Evolutionary conservation across 2,797 vertebrate genomes (phyloP), one percentile per base, ranked within the genome.

Genomic region (Phalanger gymnotis): DNA sequence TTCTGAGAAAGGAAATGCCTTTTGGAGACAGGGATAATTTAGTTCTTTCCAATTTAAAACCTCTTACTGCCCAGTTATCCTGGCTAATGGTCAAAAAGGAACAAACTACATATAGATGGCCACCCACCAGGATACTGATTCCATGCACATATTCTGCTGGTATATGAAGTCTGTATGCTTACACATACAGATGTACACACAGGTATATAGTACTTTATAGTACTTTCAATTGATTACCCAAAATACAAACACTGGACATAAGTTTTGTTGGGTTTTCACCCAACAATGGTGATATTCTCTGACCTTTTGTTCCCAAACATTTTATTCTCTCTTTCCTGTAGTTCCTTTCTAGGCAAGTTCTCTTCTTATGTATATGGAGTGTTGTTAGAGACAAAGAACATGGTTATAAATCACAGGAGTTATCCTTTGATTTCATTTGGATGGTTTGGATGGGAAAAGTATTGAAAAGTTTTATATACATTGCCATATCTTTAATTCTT

Each of bases 1-100:
- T 96, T 95, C 16, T 54, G 58, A 95, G 97, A 92, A 94, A 91
- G 73, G 56, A 97, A 96, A 96, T 96, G 95, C 30, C 73, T 93
- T 93, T 56, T 94, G 92, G 96, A 97, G 95, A 92, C 90, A 93
- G 55, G 40, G 54, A n/a, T 95, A 66, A 95, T 93, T 57, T 25
- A 96, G 90, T 40, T 30, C 61, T 81, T 58, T 92, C 53, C 58
- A 95, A 93, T 53, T 92, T 91, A 51, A 95, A 90, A 95, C 91
- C 54, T 95, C 94, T 56, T 93, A 92, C 27, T 95, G 94, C 91
- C 96, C 55, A 55, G 92, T 96, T 97, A 97, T 96, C 96, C 7
- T 6, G 12, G 92, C 40, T 53, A 87, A 25, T 14, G 94, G 57
- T 92, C 90, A 97, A 90, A 94, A 90, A 92, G 47, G 16, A 95